These are phyloP conservation scores for Drosophila rubida DNA, from an alignment of 2,888 invertebrate species.

Conservation along the genomic window DNA sequence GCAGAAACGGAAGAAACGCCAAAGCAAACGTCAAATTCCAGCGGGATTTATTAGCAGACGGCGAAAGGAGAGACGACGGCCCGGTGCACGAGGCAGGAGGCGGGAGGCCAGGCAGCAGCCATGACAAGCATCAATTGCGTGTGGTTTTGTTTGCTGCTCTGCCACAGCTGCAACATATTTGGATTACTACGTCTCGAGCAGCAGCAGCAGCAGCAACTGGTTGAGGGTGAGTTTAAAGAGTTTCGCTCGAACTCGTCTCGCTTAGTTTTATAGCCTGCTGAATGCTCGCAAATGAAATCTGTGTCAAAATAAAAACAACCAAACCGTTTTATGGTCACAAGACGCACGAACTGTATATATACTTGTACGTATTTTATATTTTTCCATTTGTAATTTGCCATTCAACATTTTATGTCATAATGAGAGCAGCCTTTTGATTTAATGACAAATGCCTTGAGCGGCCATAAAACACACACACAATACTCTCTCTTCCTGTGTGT, in stretches of 20 bases:
- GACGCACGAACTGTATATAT: constrained; percentile 36
- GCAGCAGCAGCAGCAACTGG: constrained; percentile 38
- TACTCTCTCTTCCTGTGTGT: constrained; percentile 6
- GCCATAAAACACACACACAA: constrained; percentile 63
- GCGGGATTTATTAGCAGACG: constrained; percentile 9
- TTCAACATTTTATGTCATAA: constrained; percentile 65
- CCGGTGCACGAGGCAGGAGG: constrained; percentile 17
- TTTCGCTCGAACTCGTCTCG: background rate
- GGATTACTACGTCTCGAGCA: constrained; percentile 59
- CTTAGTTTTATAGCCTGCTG: constrained; percentile 9
- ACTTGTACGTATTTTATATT: constrained; percentile 45
- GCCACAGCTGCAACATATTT: constrained; percentile 62
- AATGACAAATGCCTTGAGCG: constrained; percentile 62
- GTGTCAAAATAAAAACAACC: constrained; percentile 53
- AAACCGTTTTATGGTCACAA: constrained; percentile 50
- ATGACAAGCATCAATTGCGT: constrained; percentile 66
- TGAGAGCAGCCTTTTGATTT: constrained; percentile 78
- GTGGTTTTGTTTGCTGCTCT: constrained; percentile 62
- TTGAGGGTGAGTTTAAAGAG: constrained; percentile 52
- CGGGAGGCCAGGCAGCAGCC: constrained; percentile 28
- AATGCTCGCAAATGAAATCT: constrained; percentile 35
- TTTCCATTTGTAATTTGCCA: constrained; percentile 49
- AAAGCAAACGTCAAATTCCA: constrained; percentile 18
- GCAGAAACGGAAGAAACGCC: constrained; percentile 18
- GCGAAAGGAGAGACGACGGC: background rate